These are phyloP conservation scores for Acipenser transmontanus DNA, from an alignment of 2,797 vertebrate species.

Conservation along the genomic window DNA sequence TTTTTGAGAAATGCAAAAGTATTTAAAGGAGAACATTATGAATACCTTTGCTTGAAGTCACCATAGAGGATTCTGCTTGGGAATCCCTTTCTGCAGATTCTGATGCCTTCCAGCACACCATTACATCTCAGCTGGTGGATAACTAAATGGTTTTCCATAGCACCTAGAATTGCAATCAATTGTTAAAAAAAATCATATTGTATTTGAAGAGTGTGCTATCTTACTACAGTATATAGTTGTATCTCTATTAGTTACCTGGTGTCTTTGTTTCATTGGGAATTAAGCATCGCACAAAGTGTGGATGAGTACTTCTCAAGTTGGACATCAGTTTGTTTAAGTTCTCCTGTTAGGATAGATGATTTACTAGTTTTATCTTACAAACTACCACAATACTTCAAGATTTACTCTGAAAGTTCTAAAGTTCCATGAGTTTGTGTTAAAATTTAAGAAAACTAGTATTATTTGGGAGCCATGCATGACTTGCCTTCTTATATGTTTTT, in stretches of 20 bases:
- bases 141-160: slow-evolving; percentile 66
- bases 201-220: neutral
- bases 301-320: slow-evolving; percentile 74
- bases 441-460: too few relatives aligned
- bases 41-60: too few relatives aligned
- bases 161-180: slow-evolving; percentile 36
- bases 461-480: too few relatives aligned
- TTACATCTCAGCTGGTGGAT: slow-evolving; percentile 67
- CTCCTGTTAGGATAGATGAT: slow-evolving; percentile 51
- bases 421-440: too few relatives aligned
- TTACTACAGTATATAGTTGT: too few relatives aligned
- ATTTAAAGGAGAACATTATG: too few relatives aligned
- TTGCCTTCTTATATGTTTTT: too few relatives aligned
- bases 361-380: too few relatives aligned
- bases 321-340: slow-evolving; percentile 83
- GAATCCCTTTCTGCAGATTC: slow-evolving; percentile 68
- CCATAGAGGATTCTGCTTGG: slow-evolving; percentile 19
- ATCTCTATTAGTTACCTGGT: slow-evolving; percentile 57
- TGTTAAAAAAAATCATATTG: neutral
- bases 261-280: slow-evolving; percentile 85
- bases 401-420: too few relatives aligned
- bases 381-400: too few relatives aligned
- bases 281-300: slow-evolving; percentile 81
- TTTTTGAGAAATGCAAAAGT: too few relatives aligned
- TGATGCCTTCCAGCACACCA: slow-evolving; percentile 63